These are phyloP conservation scores for Bradypodion pumilum DNA, from an alignment of 2,797 vertebrate genomes.

Conservation along the genomic window DNA sequence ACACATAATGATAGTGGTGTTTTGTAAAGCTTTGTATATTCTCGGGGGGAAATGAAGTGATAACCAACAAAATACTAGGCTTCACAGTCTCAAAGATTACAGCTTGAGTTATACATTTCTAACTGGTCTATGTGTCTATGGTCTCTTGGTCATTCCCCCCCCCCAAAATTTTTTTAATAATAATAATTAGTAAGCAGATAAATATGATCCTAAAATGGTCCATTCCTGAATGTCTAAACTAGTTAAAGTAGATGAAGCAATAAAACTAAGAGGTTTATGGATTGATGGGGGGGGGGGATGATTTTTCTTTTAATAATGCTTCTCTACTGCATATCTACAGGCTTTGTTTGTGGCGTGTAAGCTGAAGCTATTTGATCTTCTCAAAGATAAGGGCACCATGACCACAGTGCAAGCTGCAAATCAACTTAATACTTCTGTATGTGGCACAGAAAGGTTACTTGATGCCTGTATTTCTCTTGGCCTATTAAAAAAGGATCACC, in stretches of 20 bases:
- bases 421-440: slow-evolving; percentile 72
- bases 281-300: background rate
- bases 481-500: slow-evolving; percentile 74
- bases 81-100: background rate
- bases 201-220: too few relatives aligned
- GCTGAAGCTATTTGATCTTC: slow-evolving; percentile 86
- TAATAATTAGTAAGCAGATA: too few relatives aligned
- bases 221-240: too few relatives aligned
- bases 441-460: slow-evolving; percentile 82
- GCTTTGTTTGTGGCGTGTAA: slow-evolving; percentile 86
- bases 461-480: slow-evolving; percentile 85
- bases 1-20: background rate
- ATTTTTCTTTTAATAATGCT: slow-evolving; percentile 15
- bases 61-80: background rate
- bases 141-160: too few relatives aligned
- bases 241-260: too few relatives aligned
- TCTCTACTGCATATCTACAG: slow-evolving; percentile 67
- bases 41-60: background rate
- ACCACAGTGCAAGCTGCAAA: slow-evolving; percentile 76
- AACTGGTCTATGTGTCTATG: background rate
- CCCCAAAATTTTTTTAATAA: too few relatives aligned
- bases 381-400: slow-evolving; percentile 72
- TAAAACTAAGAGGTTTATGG: too few relatives aligned
- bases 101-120: background rate
- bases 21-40: background rate